Conservation (phyloP, 2,113 vertebrate species). For the Mellivora capensis region DNA sequence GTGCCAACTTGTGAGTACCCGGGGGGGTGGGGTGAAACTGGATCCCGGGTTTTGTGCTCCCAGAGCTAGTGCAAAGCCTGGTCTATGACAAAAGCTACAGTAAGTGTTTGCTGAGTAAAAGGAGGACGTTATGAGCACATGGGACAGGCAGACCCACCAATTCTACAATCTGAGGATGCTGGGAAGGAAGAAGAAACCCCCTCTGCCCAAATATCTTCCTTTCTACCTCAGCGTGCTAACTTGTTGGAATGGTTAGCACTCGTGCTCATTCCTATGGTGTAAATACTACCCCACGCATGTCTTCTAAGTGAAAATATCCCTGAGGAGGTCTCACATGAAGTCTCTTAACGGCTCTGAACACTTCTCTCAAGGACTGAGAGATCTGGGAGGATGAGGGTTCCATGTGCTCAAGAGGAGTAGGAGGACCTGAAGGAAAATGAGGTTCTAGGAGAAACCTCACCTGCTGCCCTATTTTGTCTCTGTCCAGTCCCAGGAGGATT, state of each 20-base stretch:
- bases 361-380: not conserved
- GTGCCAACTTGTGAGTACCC: not conserved
- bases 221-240: not conserved
- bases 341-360: not conserved
- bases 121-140: not conserved
- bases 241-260: not conserved
- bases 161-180: not conserved
- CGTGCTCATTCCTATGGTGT: not conserved
- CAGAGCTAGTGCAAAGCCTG: not conserved
- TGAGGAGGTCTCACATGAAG: not conserved
- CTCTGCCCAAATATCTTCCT: not conserved
- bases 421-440: not conserved
- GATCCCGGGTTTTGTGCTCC: not conserved
- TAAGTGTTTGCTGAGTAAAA: not conserved
- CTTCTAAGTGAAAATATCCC: not conserved
- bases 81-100: not conserved
- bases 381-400: not conserved
- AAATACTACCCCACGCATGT: not conserved
- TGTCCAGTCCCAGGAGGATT: not conserved
- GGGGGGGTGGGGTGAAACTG: rapidly evolving
- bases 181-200: not conserved
- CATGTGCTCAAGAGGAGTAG: not conserved
- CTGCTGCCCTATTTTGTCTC: not conserved
- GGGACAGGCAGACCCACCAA: not conserved
- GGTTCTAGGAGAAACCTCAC: not conserved